These are phyloP conservation scores for Ostrea edulis DNA, from an alignment of 1,140 invertebrate genomes.

Conservation along the genomic window DNA sequence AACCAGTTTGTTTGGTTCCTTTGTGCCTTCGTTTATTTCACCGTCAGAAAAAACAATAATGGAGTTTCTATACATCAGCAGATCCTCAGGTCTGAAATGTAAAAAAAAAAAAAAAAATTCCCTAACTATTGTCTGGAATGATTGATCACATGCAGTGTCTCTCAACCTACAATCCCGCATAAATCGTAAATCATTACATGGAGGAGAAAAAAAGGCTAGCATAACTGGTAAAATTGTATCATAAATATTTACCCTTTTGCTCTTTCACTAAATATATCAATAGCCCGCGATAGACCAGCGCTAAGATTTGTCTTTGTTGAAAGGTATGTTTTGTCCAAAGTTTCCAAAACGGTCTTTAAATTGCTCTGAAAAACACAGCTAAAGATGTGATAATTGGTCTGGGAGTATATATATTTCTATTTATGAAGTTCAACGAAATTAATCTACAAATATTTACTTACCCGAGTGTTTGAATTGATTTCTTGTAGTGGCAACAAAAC, in stretches of 20 bases:
- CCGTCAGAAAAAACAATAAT: slow-evolving; percentile 73
- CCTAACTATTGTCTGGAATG: not conserved
- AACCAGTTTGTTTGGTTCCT: slow-evolving; percentile 61
- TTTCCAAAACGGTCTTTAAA: slow-evolving; percentile 46
- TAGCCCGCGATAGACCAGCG: slow-evolving; percentile 57
- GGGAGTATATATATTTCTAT: not conserved
- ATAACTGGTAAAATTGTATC: not conserved
- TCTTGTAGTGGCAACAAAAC: slow-evolving; percentile 65
- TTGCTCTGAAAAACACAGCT: slow-evolving; percentile 22
- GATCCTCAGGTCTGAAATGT: slow-evolving; percentile 50
- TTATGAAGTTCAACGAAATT: not conserved
- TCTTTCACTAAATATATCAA: slow-evolving; percentile 56
- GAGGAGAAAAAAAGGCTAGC: not conserved
- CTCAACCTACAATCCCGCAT: not conserved
- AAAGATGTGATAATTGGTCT: not conserved
- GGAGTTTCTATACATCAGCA: slow-evolving; percentile 65
- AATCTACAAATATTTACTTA: slow-evolving; percentile 41
- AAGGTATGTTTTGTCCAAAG: slow-evolving; percentile 57
- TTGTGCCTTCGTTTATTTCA: slow-evolving; percentile 69
- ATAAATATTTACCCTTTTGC: slow-evolving; percentile 27
- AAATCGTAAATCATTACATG: not conserved
- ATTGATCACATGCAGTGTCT: not conserved
- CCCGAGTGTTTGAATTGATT: slow-evolving; percentile 58
- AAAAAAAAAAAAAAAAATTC: not conserved
- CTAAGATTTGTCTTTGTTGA: slow-evolving; percentile 61